Evolutionary conservation across 2,888 invertebrate species (phyloP).

Genomic region (Norana najaformis): DNA sequence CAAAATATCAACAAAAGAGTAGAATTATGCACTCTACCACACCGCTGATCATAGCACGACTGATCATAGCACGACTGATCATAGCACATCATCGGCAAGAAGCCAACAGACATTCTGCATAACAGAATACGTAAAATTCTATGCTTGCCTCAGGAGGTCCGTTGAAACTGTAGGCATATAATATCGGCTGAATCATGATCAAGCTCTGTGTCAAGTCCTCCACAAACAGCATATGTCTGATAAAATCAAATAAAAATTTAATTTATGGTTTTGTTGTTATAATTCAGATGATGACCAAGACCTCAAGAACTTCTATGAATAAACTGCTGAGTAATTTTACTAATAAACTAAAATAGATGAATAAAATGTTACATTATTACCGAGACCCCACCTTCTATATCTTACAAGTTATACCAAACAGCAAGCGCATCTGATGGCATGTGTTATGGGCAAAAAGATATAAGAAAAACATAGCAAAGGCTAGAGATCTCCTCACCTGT

Average conservation of each 20-base stretch:
- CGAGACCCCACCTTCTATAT: no score
- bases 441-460: background rate
- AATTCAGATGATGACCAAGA: background rate
- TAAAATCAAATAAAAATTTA: constrained; percentile 32
- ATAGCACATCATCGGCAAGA: background rate
- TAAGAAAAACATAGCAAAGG: background rate
- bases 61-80: no score
- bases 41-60: no score
- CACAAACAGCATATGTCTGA: constrained; percentile 90
- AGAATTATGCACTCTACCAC: no score
- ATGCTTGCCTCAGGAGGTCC: constrained; percentile 78
- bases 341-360: background rate
- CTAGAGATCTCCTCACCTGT: constrained; percentile 71
- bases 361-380: background rate
- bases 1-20: no score
- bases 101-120: background rate
- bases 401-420: no score
- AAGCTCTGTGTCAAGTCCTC: constrained; percentile 95
- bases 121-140: background rate
- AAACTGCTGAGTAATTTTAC: background rate
- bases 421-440: no score
- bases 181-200: constrained; percentile 98
- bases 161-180: constrained; percentile 97
- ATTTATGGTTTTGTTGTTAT: background rate
- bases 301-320: background rate